Evolutionary conservation across 2,113 vertebrate species (phyloP).

Genomic region (Rostratula benghalensis): DNA sequence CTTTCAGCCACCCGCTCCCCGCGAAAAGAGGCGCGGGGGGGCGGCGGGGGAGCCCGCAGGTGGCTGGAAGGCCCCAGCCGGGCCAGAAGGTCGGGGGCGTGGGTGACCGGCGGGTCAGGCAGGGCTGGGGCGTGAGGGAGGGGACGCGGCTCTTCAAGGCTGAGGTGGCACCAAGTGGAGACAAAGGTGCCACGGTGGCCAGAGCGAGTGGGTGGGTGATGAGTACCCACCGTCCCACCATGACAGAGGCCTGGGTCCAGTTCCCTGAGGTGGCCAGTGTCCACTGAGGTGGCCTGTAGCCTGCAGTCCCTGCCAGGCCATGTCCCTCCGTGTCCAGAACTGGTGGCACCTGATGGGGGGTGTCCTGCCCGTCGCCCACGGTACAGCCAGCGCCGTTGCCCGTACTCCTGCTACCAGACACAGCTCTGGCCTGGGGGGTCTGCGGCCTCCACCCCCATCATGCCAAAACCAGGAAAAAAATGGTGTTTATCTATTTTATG

Average conservation of each 20-base stretch:
- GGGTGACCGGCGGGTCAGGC: rapidly evolving
- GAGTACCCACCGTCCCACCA: rapidly evolving
- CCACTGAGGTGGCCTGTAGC: no score
- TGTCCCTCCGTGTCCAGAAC: neutral
- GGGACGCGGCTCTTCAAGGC: neutral
- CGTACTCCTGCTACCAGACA: rapidly evolving
- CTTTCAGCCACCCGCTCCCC: neutral
- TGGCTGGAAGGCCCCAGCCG: neutral
- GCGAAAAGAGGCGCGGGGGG: slow-evolving; percentile 4
- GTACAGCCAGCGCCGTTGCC: rapidly evolving
- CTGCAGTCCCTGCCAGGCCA: neutral
- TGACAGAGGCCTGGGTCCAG: neutral
- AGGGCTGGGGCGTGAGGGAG: no score
- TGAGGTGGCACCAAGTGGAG: neutral
- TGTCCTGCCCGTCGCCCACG: neutral
- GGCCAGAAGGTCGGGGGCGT: no score
- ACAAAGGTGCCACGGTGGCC: neutral
- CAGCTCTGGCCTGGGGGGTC: rapidly evolving
- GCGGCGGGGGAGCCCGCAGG: neutral
- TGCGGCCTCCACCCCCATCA: rapidly evolving
- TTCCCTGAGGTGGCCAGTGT: neutral
- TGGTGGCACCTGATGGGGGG: neutral
- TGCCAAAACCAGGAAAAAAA: neutral
- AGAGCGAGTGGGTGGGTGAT: neutral
- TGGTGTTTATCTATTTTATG: rapidly evolving